A percentile compares a stretch with the other conserved stretches of the same genome.
Evolutionary conservation across 1,140 invertebrate genomes (phyloP).

Genomic region (Tetragnatha versicolor): DNA sequence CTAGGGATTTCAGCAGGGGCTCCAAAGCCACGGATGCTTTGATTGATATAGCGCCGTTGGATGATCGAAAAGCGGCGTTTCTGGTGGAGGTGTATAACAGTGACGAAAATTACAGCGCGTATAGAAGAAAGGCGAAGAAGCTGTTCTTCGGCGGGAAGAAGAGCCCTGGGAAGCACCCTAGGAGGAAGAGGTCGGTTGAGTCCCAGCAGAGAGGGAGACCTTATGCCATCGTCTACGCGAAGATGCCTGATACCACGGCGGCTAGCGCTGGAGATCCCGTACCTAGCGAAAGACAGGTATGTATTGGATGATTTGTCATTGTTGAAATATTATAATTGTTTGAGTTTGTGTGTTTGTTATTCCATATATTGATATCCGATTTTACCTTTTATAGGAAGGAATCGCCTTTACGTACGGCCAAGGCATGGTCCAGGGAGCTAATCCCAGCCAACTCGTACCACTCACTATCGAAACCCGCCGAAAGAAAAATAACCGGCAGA

Average conservation of each 20-base stretch:
- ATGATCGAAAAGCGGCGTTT: background rate
- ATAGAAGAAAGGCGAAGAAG: slow-evolving; percentile 28
- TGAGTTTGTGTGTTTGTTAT: background rate
- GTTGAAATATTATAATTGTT: background rate
- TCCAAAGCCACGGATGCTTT: background rate
- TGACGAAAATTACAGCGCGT: background rate
- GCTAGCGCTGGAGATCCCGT: background rate
- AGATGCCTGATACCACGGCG: slow-evolving; percentile 20
- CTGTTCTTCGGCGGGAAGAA: slow-evolving; percentile 27
- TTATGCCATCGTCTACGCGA: slow-evolving; percentile 40
- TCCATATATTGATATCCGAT: background rate
- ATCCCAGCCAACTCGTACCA: slow-evolving; percentile 19
- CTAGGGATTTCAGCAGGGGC: background rate
- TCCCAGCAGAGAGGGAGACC: background rate
- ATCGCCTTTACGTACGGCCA: background rate
- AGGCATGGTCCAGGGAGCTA: background rate
- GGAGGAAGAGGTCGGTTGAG: slow-evolving; percentile 15
- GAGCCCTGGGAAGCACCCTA: background rate
- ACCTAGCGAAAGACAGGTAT: background rate
- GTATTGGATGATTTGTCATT: background rate
- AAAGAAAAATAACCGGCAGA: slow-evolving; percentile 18
- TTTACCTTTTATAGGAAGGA: background rate
- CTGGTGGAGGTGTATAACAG: slow-evolving; percentile 33
- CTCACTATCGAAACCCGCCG: slow-evolving; percentile 22
- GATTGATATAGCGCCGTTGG: background rate